A percentile compares a stretch with the other conserved stretches of the same genome.
These are phyloP conservation scores for Pristionchus entomophagus DNA, from an alignment of 2,888 invertebrate genomes.

Conservation along the genomic window DNA sequence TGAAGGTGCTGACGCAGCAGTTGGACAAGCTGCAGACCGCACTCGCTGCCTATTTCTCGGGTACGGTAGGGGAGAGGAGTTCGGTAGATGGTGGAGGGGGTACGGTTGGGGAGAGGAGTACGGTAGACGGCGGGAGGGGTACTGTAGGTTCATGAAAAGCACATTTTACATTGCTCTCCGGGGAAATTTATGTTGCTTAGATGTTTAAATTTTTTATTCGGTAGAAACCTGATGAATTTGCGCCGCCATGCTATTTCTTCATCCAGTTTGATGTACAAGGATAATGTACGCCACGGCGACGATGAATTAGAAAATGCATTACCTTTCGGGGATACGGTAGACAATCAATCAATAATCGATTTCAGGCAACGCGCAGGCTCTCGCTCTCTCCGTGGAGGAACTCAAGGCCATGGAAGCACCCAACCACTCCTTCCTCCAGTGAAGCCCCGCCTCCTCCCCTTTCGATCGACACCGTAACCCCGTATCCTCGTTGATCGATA, in stretches of 20 bases:
- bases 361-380: conserved; percentile 59
- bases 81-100: background rate
- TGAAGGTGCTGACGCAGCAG: conserved; percentile 79
- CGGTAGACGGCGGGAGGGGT: background rate
- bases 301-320: too few species aligned
- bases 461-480: background rate
- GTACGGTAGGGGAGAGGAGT: conserved; percentile 6
- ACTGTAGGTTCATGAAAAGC: too few species aligned
- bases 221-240: background rate
- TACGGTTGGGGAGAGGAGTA: background rate
- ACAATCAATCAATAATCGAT: background rate
- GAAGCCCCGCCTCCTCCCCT: background rate
- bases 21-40: conserved; percentile 63
- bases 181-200: background rate
- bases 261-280: too few species aligned
- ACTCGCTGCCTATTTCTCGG: conserved; percentile 63
- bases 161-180: background rate
- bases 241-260: too few species aligned
- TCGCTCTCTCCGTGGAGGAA: conserved; percentile 59
- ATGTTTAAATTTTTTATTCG: background rate
- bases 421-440: conserved; percentile 47
- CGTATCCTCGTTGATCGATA: too few species aligned
- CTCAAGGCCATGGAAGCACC: conserved; percentile 48
- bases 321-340: too few species aligned
- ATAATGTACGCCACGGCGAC: too few species aligned